These are phyloP conservation scores for Clepsis dumicolana DNA, from an alignment of 2,888 invertebrate genomes.

Conservation along the genomic window DNA sequence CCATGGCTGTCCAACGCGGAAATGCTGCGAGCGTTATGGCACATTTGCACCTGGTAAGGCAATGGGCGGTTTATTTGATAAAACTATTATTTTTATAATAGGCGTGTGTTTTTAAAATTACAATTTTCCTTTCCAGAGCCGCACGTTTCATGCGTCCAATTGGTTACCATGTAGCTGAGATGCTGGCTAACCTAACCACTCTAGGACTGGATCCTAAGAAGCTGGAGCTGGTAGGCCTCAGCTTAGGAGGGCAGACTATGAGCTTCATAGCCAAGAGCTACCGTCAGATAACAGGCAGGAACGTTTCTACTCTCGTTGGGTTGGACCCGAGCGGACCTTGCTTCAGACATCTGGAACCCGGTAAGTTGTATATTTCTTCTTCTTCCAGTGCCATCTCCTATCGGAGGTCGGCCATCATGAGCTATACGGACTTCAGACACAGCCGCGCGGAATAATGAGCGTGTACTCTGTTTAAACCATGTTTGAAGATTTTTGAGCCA, in stretches of 20 bases:
- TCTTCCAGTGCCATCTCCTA: too few relatives aligned
- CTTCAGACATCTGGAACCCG: constrained; percentile 46
- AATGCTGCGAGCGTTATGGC: too few relatives aligned
- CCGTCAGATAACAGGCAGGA: constrained; percentile 48
- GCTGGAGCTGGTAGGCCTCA: constrained; percentile 49
- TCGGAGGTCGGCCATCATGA: too few relatives aligned
- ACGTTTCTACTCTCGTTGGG: constrained; percentile 46
- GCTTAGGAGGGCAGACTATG: constrained; percentile 51
- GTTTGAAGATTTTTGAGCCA: too few relatives aligned
- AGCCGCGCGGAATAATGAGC: too few relatives aligned
- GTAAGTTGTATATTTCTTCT: neutral
- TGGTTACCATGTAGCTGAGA: constrained; percentile 51
- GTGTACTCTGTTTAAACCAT: too few relatives aligned
- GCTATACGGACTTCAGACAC: too few relatives aligned
- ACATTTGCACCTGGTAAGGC: too few relatives aligned
- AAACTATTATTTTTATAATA: too few relatives aligned
- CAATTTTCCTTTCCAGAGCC: constrained; percentile 59
- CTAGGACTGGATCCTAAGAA: constrained; percentile 48
- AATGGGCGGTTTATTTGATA: too few relatives aligned
- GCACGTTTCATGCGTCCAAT: constrained; percentile 47
- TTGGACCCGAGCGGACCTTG: constrained; percentile 54
- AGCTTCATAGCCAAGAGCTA: constrained; percentile 53
- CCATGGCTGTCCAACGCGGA: too few relatives aligned
- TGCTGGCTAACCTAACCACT: constrained; percentile 55
- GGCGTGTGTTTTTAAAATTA: too few relatives aligned